These are phyloP conservation scores for Tachina lurida DNA, from an alignment of 2,888 invertebrate genomes.

Conservation along the genomic window DNA sequence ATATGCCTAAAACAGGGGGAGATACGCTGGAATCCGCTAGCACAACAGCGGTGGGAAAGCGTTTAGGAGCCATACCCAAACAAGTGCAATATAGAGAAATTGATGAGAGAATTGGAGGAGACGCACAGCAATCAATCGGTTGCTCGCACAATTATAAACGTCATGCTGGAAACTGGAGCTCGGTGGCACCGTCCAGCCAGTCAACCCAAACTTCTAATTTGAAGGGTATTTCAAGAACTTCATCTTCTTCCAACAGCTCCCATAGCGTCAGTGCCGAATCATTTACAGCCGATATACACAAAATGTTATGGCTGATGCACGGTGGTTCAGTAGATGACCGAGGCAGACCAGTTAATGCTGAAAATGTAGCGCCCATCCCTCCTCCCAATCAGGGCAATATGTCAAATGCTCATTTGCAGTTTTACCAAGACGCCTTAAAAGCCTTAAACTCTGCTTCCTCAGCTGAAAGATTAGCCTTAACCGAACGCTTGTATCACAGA, in stretches of 20 bases:
- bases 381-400: conserved; percentile 77
- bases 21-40: background rate
- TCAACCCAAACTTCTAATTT: conserved; percentile 78
- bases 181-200: conserved; percentile 57
- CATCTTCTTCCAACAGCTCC: conserved; percentile 84
- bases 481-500: conserved; percentile 77
- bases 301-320: conserved; percentile 82
- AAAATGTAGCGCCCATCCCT: conserved; percentile 74
- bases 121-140: conserved; percentile 14
- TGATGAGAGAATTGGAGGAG: conserved; percentile 74
- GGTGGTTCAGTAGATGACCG: conserved; percentile 78
- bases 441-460: conserved; percentile 75
- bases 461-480: conserved; percentile 77
- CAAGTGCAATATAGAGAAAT: conserved; percentile 81
- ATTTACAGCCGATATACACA: conserved; percentile 82
- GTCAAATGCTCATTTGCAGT: conserved; percentile 79
- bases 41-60: conserved; percentile 73
- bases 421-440: conserved; percentile 80
- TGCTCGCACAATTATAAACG: conserved; percentile 74
- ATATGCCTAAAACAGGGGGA: conserved; percentile 81
- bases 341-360: conserved; percentile 76
- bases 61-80: conserved; percentile 84
- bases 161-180: conserved; percentile 73
- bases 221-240: conserved; percentile 84
- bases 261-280: conserved; percentile 85